Base-by-base conservation (phyloP, 2,888 invertebrate species). In the Platycheirus rosarum region DNA sequence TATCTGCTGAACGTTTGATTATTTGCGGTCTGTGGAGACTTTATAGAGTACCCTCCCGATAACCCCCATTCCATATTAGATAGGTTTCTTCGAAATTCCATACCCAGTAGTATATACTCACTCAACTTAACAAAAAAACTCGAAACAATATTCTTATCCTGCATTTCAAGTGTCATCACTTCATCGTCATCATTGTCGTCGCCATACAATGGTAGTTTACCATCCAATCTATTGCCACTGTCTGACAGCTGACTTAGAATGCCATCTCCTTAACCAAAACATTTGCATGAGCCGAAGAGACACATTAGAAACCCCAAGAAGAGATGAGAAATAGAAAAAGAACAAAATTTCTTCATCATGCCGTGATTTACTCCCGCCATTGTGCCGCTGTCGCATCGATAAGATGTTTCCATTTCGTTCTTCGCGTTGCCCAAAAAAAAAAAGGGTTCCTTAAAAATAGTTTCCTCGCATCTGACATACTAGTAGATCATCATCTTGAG, bases 401-500 rank as follows among this genome's bases (percentile, higher is more conserved):
- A 76, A 76, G 70, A 76, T 55, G 60, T 46, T 65, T 65, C 63
- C 69, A 48, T 51, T 60, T 62, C 18, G 53, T 51, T 71, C 48
- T 55, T 23, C 3, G 4, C 11, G 8, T 16, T 62, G 60, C 23
- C 29, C 60, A 44, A 40, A 60, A 66, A 78, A 66, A 78, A 60
- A 76, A 76, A 70, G 79, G 74, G 74, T 75, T 79, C 68, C 74
- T 53, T 65, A 65, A 70, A 75, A 75, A 65, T 51, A 79, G 69
- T 70, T 75, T 66, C 53, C 18, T 62, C 75, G 60, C 57, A 44
- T 69, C 68, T 57, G 65, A 16, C 46, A 49, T 40, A 49, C 23
- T 75, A 70, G 75, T 71, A 53, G 80, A 80, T 80, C 80, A 80
- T 76, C 80, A 75, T 80, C 80, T 80, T 23, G 76, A 80, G 75